Base-by-base conservation (phyloP, 2,113 vertebrate genomes). In the Picathartes gymnocephalus region DNA sequence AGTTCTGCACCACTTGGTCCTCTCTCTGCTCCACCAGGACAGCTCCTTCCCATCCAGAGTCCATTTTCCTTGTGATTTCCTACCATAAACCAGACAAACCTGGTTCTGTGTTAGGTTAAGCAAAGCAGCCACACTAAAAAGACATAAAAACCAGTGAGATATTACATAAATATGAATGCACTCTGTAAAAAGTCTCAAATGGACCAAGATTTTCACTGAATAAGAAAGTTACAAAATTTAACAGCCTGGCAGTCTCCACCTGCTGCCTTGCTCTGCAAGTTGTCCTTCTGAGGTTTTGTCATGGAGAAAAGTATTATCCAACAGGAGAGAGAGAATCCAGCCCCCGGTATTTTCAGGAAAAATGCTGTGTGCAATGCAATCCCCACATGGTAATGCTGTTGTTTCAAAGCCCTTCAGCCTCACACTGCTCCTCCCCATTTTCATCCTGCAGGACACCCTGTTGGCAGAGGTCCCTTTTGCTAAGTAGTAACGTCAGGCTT, bases 71-170 rank as follows among this genome's bases (percentile, higher is more conserved):
- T 21, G 5, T 33, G 40, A 81, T 91, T 95, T 89, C 65, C 77
- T 81, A 62, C n/a, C 61, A 76, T 81, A 96, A 97, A 94, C 44
- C 72, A 78, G 82, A 60, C 76, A 92, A 89, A 57, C n/a, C 14
- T 68, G 6, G 14, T 22, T 89, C 69, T 53, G 44, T 45, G 48
- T 61, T 82, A 69, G 61, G 51, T 87, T 77, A 86, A 90, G 51
- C 51, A 83, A 93, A 95, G 56, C 76, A 92, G 83, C 22, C 4
- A 0, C 23, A 8, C 24, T 47, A 30, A 60, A 81, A 61, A 51
- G 45, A 35, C 6, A 2, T 58, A 58, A 86, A 95, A 94, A 45
- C 70, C 42, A 93, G n/a, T 24, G 93, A 53, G 45, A 57, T 23
- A 2, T 51, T 71, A 48, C 35, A 60, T 23, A 62, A 56, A 72